Percentiles rank a stretch among this genome's conserved stretches.
phyloP scores from a whole-genome alignment of 2,113 vertebrate species.

The Xyrauchen texanus region DNA sequence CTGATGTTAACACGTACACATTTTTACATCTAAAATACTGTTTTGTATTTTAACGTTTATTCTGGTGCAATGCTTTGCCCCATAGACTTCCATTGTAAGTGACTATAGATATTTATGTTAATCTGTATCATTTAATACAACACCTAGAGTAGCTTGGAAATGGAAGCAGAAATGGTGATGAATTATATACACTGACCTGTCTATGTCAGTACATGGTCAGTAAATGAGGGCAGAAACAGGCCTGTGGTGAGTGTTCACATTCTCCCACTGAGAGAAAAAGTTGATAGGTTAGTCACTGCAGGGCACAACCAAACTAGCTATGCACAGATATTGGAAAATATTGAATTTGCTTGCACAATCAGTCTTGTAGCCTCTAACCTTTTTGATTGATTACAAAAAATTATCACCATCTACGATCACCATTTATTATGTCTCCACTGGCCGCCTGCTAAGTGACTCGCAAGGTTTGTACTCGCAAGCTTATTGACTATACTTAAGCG shows the following conservation, averaged over 20 bases:
- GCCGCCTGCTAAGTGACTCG: not conserved
- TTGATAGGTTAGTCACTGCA: slow-evolving; percentile 17
- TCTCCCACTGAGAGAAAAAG: slow-evolving; percentile 3
- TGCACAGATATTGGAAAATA: slow-evolving; percentile 15
- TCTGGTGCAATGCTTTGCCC: too few species aligned
- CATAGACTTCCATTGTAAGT: too few species aligned
- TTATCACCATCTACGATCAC: too few species aligned
- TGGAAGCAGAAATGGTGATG: not conserved
- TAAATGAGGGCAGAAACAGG: not conserved
- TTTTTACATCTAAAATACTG: too few species aligned
- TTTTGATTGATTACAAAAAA: not conserved
- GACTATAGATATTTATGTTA: not conserved
- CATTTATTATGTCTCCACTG: not conserved
- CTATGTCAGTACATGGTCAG: not conserved
- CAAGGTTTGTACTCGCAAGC: too few species aligned
- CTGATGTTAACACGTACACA: too few species aligned
- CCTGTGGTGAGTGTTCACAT: slow-evolving; percentile 1
- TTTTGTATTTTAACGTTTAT: too few species aligned
- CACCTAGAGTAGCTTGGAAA: not conserved
- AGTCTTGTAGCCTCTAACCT: not conserved
- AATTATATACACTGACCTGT: not conserved
- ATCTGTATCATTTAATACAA: not conserved
- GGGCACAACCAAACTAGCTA: not conserved
- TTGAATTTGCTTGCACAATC: not conserved
- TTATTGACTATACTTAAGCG: too few species aligned